phyloP scores from a whole-genome alignment of 2,888 invertebrate genomes.

The Lepidocyrtoides sp. region DNA sequence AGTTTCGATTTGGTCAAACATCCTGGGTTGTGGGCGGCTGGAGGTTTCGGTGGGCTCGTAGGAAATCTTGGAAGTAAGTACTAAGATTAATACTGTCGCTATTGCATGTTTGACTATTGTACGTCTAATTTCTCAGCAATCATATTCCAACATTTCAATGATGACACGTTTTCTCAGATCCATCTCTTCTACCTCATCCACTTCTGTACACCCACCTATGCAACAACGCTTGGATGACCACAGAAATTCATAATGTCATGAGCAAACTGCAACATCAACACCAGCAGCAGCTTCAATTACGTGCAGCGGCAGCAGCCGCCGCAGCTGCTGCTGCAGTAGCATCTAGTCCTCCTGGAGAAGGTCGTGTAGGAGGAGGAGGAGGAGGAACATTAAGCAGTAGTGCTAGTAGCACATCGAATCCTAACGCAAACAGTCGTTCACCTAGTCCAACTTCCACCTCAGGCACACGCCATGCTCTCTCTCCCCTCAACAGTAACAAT shows the following conservation, averaged over 20 bases:
- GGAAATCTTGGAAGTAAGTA: constrained; percentile 75
- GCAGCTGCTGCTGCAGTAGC: constrained; percentile 59
- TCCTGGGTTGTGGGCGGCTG: constrained; percentile 82
- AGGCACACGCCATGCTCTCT: constrained; percentile 62
- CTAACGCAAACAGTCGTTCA: constrained; percentile 67
- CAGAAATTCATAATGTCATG: constrained; percentile 85
- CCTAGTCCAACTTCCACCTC: constrained; percentile 74
- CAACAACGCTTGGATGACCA: constrained; percentile 85
- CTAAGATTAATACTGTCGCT: neutral
- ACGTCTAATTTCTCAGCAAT: neutral
- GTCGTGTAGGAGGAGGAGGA: constrained; percentile 33
- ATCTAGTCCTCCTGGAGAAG: constrained; percentile 8
- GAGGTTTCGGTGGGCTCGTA: constrained; percentile 76
- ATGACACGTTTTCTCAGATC: constrained; percentile 36
- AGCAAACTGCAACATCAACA: constrained; percentile 84
- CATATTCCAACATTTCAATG: neutral
- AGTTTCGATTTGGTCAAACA: constrained; percentile 84
- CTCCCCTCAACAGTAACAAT: constrained; percentile 63
- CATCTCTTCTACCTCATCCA: constrained; percentile 83
- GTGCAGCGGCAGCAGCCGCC: constrained; percentile 60
- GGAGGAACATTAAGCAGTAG: constrained; percentile 60
- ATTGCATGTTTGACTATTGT: no score
- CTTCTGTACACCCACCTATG: constrained; percentile 84
- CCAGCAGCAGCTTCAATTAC: constrained; percentile 81
- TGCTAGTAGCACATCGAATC: constrained; percentile 69